Evolutionary conservation across 2,113 vertebrate genomes (phyloP), one percentile per base, ranked within the genome.

Genomic region (Nannospalax galili): DNA sequence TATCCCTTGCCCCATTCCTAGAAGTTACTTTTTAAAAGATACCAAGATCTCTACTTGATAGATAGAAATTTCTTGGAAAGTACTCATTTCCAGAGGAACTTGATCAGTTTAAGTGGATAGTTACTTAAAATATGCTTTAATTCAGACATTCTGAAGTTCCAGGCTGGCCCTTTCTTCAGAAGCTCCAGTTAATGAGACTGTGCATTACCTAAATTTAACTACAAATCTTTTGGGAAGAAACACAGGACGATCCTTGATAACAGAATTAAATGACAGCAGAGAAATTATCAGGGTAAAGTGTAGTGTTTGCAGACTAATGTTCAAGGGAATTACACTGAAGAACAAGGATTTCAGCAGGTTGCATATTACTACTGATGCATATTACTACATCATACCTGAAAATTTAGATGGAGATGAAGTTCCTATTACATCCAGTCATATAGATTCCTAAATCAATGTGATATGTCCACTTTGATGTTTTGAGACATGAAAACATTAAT

Each of bases 51-150:
- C 45, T 65, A 60, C 7, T 84, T 91, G 40, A 70, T 73, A 93
- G 40, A 70, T 73, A 93, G 32, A 24, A 70, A 35, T 74, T 95
- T 78, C n/a, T 82, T 64, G 64, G n/a, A 90, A 93, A 75, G 14
- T 67, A 19, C 5, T 65, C 35, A 90, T 56, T 64, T 1, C 3
- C 2, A 16, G 35, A 90, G 60, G 52, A 90, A 77, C 9, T 81
- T 72, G 19, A 92, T 89, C 30, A 60, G 5, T 19, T 37, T 30
- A 67, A 67, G 17, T 24, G 40, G 12, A 35, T 56, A 89, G 52
- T 89, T 90, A 95, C 26, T 90, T 91, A 16, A 94, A 91, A 90
- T 80, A 56, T 64, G 7, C 4, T 94, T 95, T 91, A 58, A 88
- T 40, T 85, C 75, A 52, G 20, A 87, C 24, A 60, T 80, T 77